Base-by-base conservation (phyloP, 2,797 vertebrate genomes). In the Botia kubotai region DNA sequence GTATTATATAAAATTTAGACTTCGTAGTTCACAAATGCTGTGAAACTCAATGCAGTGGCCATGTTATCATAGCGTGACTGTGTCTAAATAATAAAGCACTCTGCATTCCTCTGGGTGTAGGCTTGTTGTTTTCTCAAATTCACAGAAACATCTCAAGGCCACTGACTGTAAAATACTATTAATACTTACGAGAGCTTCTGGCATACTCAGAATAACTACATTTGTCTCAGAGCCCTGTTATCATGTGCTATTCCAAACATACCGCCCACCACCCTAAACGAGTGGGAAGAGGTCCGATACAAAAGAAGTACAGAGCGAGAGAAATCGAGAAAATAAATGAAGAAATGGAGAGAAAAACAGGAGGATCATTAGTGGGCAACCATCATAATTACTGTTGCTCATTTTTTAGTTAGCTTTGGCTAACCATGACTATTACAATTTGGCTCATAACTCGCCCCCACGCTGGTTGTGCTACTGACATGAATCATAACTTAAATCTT, bases 231-330 rank as follows among this genome's bases (percentile, higher is more conserved):
- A 72, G 58, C n/a, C 33, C 71, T 67, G 60, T 68, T 74, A 74
- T 74, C 71, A 80, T 66, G 79, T 67, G 63, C 71, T 80, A 74
- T 74, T 19, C 71, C 50, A 80, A 73, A 80, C 60, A 67, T 62
- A 68, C 71, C 60, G 53, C 69, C 78, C 58, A 80, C 66, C 77
- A 39, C 19, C 12, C 60, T 72, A 19, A n/a, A 66, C 2, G 0
- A 72, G 69, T 48, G 29, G 68, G 46, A 79, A 72, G 58, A 72
- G 33, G 57, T 46, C 21, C 26, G 36, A 33, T 19, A 52, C 68
- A 79, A 72, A 52, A 65, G 29, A 72, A 70, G 26, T 50, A 33
- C 33, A 63, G 21, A 70, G 8, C 12, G 16, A 33, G 21, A 48
- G 23, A 17, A 48, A 33, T 5, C 23, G 58, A 16, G 19, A 65